A percentile compares a stretch with the other conserved stretches of the same genome.
Evolutionary conservation across 2,797 vertebrate genomes (phyloP).

Genomic region (Poeciliopsis turneri): DNA sequence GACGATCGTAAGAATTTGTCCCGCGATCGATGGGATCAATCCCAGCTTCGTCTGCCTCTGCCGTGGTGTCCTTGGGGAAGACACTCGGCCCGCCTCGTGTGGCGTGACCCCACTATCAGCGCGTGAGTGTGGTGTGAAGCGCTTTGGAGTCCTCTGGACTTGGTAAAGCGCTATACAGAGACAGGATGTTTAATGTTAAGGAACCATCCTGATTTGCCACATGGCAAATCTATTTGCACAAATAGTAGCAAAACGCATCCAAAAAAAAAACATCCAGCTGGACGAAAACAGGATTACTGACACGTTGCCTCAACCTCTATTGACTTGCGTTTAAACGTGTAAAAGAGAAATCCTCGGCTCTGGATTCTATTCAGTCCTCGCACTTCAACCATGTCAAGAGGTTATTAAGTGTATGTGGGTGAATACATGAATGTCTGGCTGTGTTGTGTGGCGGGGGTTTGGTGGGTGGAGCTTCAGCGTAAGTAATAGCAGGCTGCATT

Average conservation of each 20-base stretch:
- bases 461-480: constrained; percentile 16
- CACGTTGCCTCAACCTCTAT: background rate
- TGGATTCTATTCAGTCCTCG: constrained; percentile 19
- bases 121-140: too few species aligned
- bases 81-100: too few species aligned
- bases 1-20: too few species aligned
- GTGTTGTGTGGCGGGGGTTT: constrained; percentile 13
- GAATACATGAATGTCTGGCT: constrained; percentile 23
- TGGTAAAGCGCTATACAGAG: too few species aligned
- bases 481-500: constrained; percentile 43
- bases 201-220: background rate
- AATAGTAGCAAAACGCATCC: background rate
- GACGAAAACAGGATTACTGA: background rate
- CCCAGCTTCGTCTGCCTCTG: too few species aligned
- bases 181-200: too few species aligned
- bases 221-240: background rate
- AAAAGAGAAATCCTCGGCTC: background rate
- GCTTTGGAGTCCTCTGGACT: too few species aligned
- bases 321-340: background rate
- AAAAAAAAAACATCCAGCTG: background rate
- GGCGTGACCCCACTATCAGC: too few species aligned
- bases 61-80: too few species aligned
- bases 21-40: too few species aligned
- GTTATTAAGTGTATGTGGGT: constrained; percentile 38
- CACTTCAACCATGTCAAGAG: constrained; percentile 43